Conservation (phyloP, 1,140 invertebrate species). For the Hormaphis cornu region DNA sequence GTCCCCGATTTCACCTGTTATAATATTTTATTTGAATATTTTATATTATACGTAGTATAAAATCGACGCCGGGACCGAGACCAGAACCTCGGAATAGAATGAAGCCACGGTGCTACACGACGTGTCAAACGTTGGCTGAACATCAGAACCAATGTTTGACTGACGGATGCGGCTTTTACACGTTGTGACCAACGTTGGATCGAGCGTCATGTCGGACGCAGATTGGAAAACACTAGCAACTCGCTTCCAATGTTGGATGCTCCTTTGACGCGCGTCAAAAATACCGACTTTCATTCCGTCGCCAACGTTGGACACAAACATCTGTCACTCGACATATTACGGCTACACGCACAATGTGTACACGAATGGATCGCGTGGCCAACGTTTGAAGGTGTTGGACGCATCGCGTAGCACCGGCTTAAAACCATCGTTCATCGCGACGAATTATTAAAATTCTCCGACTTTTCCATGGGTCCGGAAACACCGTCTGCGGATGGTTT, state of each 20-base stretch:
- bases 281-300: not conserved
- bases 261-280: not conserved
- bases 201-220: no score
- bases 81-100: no score
- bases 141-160: not conserved
- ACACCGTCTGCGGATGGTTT: no score
- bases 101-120: not conserved
- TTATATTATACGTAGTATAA: no score
- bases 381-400: conserved; percentile 5
- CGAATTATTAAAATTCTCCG: no score
- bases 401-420: conserved; percentile 10
- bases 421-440: no score
- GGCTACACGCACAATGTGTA: conserved; percentile 11
- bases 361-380: not conserved
- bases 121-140: not conserved
- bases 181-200: not conserved
- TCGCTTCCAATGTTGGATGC: conserved; percentile 1
- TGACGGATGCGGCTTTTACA: not conserved
- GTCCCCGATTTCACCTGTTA: no score
- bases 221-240: no score
- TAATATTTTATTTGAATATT: no score
- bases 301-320: conserved; percentile 4
- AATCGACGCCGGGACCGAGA: no score
- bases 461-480: no score
- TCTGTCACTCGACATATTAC: not conserved